Percentiles rank a stretch among this genome's conserved stretches.
These are phyloP conservation scores for Chaetodon trifascialis DNA, from an alignment of 2,113 vertebrate genomes.

Conservation along the genomic window DNA sequence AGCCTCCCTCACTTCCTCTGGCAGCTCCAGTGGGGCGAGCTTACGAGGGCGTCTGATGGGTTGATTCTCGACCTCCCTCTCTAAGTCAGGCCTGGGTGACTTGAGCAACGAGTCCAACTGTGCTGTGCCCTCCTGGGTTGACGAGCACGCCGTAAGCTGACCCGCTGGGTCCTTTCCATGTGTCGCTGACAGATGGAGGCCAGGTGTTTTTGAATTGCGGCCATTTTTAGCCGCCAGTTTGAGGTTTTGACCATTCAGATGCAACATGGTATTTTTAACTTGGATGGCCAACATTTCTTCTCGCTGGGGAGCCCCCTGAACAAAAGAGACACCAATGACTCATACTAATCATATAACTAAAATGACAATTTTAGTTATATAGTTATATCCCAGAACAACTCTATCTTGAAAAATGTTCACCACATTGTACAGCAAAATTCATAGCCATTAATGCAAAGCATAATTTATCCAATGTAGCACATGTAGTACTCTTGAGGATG, in stretches of 20 bases:
- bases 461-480: neutral
- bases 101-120: constrained; percentile 54
- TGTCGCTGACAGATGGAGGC: constrained; percentile 76
- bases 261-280: constrained; percentile 78
- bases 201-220: constrained; percentile 72
- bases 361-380: no score
- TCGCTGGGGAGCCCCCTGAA: constrained; percentile 56
- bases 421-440: neutral
- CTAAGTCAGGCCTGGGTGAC: constrained; percentile 38
- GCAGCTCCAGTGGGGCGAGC: constrained; percentile 85
- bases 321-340: constrained; percentile 56
- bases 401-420: neutral
- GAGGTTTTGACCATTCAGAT: constrained; percentile 79
- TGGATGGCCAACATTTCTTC: constrained; percentile 73
- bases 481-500: neutral
- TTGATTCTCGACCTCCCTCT: constrained; percentile 62
- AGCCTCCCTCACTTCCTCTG: constrained; percentile 81
- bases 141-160: constrained; percentile 50
- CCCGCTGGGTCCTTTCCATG: constrained; percentile 43
- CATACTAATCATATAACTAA: neutral
- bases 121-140: constrained; percentile 36
- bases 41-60: constrained; percentile 79
- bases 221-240: constrained; percentile 74
- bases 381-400: neutral
- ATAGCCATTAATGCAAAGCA: no score